Conservation (phyloP, 2,797 vertebrate genomes). For the Pseudomugil gertrudae region DNA sequence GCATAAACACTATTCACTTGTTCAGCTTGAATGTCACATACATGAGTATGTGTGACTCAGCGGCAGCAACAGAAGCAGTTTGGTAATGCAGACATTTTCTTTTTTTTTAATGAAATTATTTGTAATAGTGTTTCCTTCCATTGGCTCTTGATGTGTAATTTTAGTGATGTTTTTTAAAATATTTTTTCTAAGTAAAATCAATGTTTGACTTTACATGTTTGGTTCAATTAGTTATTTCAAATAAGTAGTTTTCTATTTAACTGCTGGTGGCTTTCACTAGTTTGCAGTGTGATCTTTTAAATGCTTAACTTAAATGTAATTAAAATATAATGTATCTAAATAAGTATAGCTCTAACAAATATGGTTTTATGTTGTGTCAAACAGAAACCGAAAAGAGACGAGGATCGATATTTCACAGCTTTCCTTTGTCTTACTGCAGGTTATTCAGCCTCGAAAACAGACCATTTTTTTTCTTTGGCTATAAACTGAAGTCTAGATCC, state of each 20-base stretch:
- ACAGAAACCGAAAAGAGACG: neutral
- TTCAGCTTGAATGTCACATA: conserved; percentile 20
- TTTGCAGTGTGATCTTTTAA: neutral
- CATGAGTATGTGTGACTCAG: neutral
- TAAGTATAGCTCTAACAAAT: too few relatives aligned
- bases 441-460: neutral
- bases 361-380: neutral
- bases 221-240: too few relatives aligned
- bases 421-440: neutral
- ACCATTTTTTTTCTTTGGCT: neutral
- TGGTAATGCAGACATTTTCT: conserved; percentile 31
- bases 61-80: neutral
- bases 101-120: neutral
- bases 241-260: neutral
- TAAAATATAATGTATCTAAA: neutral
- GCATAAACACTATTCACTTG: conserved; percentile 20
- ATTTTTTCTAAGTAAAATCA: neutral
- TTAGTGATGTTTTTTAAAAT: neutral
- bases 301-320: neutral
- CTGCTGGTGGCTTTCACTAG: neutral
- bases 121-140: too few relatives aligned
- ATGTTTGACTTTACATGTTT: neutral
- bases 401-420: neutral
- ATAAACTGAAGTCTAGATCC: neutral
- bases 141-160: too few relatives aligned